Conservation (phyloP, 23 tunicate species). For the Pegea sp. region DNA sequence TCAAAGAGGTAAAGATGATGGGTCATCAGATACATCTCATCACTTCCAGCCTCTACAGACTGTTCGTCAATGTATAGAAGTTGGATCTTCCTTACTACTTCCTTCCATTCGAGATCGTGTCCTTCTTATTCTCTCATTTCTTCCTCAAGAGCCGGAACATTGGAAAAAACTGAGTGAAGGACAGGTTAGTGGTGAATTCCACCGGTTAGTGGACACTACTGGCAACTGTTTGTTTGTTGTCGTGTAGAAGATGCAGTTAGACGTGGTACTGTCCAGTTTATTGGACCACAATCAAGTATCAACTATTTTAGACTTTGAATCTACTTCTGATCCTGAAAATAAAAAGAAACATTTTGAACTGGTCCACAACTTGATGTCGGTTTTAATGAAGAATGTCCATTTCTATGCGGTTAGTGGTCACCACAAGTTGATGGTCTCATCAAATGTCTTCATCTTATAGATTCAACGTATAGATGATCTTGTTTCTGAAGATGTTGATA, state of each 20-base stretch:
- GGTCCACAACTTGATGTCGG: constrained; percentile 20
- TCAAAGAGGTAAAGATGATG: constrained; percentile 53
- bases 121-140: constrained; percentile 29
- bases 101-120: constrained; percentile 66
- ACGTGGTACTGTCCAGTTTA: constrained; percentile 44
- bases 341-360: constrained; percentile 6
- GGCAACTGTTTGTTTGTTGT: too few species aligned
- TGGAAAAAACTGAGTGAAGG: constrained; percentile 30
- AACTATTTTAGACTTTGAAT: constrained; percentile 20
- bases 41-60: too few species aligned
- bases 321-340: background rate
- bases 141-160: constrained; percentile 20
- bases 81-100: constrained; percentile 81
- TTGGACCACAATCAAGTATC: constrained; percentile 44
- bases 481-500: too few species aligned
- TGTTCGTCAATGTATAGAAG: constrained; percentile 49
- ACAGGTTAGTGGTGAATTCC: constrained; percentile 50
- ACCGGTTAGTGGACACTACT: too few species aligned
- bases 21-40: too few species aligned
- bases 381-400: constrained; percentile 29
- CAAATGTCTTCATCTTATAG: too few species aligned
- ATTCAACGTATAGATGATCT: too few species aligned
- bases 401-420: constrained; percentile 18
- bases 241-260: constrained; percentile 64
- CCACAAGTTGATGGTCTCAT: too few species aligned